Evolutionary conservation across 2,797 vertebrate genomes (phyloP).

Genomic region (Buceros bicornis): DNA sequence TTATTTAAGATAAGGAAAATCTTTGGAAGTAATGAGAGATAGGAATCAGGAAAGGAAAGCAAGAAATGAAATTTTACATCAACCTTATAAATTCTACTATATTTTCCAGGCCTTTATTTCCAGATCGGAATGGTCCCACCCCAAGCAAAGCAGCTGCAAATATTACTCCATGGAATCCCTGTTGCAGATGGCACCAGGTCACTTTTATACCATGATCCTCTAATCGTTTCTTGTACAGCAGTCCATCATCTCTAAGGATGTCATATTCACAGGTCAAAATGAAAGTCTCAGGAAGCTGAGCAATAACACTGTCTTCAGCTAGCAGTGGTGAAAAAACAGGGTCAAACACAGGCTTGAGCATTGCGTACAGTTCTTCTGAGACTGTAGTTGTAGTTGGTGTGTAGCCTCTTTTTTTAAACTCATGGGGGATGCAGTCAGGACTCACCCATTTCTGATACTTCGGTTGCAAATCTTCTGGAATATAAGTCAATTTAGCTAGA

Average conservation of each 20-base stretch:
- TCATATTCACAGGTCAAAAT: conserved; percentile 89
- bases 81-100: conserved; percentile 80
- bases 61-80: conserved; percentile 35
- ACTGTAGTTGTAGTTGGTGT: neutral
- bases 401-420: conserved; percentile 80
- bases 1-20: neutral
- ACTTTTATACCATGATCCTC: conserved; percentile 83
- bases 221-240: conserved; percentile 87
- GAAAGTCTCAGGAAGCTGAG: conserved; percentile 81
- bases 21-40: neutral
- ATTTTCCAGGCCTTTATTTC: conserved; percentile 66
- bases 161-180: conserved; percentile 86
- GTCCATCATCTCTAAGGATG: conserved; percentile 85
- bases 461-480: conserved; percentile 78
- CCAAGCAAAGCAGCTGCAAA: conserved; percentile 48
- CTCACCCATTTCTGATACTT: conserved; percentile 83
- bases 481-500: conserved; percentile 72
- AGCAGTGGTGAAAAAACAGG: conserved; percentile 81
- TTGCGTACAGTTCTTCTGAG: conserved; percentile 69
- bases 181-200: conserved; percentile 84
- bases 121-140: conserved; percentile 66
- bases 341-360: conserved; percentile 43
- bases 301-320: conserved; percentile 81
- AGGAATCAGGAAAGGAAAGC: neutral
- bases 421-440: conserved; percentile 81